phyloP scores from a whole-genome alignment of 1,140 invertebrate genomes.

The Magallana angulata region DNA sequence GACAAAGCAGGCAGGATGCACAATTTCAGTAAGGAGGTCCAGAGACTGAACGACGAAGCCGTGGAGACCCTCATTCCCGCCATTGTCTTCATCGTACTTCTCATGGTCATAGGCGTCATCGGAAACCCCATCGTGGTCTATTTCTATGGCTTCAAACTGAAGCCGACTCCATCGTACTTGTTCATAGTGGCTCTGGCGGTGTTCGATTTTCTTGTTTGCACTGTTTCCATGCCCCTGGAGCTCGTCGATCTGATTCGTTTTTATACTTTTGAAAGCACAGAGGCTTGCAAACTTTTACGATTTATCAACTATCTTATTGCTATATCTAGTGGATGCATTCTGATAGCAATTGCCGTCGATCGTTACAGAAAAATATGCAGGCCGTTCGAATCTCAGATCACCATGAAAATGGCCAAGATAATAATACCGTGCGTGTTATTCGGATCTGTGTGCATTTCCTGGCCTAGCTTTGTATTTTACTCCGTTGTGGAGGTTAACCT shows the following conservation, averaged over 20 bases:
- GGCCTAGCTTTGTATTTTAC: conserved; percentile 58
- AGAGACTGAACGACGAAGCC: conserved; percentile 44
- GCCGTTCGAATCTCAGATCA: conserved; percentile 60
- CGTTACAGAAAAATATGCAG: conserved; percentile 62
- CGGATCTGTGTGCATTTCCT: conserved; percentile 45
- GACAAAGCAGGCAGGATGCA: neutral
- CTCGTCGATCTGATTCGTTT: conserved; percentile 57
- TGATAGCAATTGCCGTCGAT: conserved; percentile 62
- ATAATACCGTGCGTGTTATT: conserved; percentile 49
- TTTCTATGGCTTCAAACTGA: conserved; percentile 58
- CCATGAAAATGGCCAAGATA: conserved; percentile 41
- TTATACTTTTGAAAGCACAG: conserved; percentile 56
- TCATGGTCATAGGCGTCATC: conserved; percentile 57
- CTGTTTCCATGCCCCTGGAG: conserved; percentile 62
- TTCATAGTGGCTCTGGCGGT: conserved; percentile 62
- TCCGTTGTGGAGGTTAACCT: conserved; percentile 48
- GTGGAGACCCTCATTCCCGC: conserved; percentile 53
- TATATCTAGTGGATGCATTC: conserved; percentile 53
- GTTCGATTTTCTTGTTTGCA: conserved; percentile 60
- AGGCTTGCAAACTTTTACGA: conserved; percentile 56
- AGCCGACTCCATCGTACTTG: conserved; percentile 57
- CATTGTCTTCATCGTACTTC: conserved; percentile 51
- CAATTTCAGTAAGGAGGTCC: conserved; percentile 25
- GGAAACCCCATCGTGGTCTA: conserved; percentile 60
- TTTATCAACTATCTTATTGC: conserved; percentile 56